Percentiles rank a stretch among this genome's conserved stretches.
phyloP scores from a whole-genome alignment of 2,113 vertebrate species.

The Loxodonta africana region DNA sequence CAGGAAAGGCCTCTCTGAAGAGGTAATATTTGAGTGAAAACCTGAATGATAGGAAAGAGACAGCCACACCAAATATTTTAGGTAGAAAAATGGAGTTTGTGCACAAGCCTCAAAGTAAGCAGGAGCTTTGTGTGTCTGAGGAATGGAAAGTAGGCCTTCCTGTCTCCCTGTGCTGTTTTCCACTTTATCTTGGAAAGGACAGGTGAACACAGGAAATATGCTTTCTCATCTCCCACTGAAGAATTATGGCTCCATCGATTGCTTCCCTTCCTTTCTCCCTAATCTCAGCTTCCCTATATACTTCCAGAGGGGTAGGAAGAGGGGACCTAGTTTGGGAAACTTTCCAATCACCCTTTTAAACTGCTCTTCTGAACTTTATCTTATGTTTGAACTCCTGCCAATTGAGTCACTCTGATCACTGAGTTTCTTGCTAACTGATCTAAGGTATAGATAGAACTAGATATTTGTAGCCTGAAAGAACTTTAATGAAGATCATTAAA shows the following conservation, averaged over 20 bases:
- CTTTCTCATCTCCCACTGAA: not conserved
- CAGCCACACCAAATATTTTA: not conserved
- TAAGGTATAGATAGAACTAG: not conserved
- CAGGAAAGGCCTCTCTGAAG: not conserved
- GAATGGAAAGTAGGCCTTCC: slow-evolving; percentile 28
- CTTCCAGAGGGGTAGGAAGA: not conserved
- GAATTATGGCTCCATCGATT: not conserved
- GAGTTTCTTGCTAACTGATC: not conserved
- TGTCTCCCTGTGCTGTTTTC: not conserved
- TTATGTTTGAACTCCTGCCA: not conserved
- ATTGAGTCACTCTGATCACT: fast-evolving
- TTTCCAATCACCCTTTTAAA: not conserved
- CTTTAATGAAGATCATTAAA: not conserved
- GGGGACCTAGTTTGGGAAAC: too few species aligned
- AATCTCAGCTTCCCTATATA: not conserved
- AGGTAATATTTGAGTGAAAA: too few species aligned
- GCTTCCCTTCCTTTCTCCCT: not conserved
- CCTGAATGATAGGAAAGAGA: not conserved
- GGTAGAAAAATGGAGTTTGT: slow-evolving; percentile 13
- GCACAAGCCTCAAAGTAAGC: not conserved
- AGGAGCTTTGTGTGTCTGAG: not conserved
- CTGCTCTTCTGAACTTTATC: not conserved
- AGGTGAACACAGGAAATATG: not conserved
- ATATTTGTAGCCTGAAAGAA: not conserved
- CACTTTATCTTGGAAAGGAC: slow-evolving; percentile 61